These are phyloP conservation scores for Proctacanthus coquilletti DNA, from an alignment of 1,140 invertebrate genomes.

Conservation along the genomic window DNA sequence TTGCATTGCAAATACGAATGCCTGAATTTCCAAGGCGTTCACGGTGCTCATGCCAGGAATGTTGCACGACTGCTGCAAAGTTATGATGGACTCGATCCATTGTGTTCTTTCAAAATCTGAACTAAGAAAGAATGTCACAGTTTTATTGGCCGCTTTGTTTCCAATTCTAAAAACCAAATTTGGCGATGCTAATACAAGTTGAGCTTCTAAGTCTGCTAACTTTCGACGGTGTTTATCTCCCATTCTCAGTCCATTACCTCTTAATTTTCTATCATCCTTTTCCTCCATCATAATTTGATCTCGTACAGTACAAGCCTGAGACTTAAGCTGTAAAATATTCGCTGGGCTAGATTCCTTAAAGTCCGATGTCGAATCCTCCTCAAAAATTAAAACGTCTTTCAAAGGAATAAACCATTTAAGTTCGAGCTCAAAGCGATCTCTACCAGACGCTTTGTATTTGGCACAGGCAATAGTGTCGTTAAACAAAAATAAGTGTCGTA, in stretches of 20 bases:
- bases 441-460: constrained; percentile 75
- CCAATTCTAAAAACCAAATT: constrained; percentile 67
- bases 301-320: constrained; percentile 68
- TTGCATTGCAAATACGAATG: constrained; percentile 75
- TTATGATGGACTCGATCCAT: constrained; percentile 82
- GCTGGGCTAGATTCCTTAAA: constrained; percentile 48
- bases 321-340: constrained; percentile 70
- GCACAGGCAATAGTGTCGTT: constrained; percentile 91
- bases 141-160: constrained; percentile 44
- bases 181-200: constrained; percentile 76
- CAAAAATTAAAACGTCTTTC: constrained; percentile 43
- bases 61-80: constrained; percentile 38
- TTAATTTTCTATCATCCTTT: constrained; percentile 44
- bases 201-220: constrained; percentile 72
- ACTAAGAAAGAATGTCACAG: constrained; percentile 77
- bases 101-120: constrained; percentile 87
- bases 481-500: constrained; percentile 85
- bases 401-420: constrained; percentile 84
- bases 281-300: constrained; percentile 70
- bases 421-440: constrained; percentile 82
- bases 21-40: constrained; percentile 66
- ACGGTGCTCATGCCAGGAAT: constrained; percentile 46
- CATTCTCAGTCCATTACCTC: constrained; percentile 44
- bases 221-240: constrained; percentile 80
- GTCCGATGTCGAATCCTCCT: constrained; percentile 47